Percentiles rank a stretch among this genome's conserved stretches.
Evolutionary conservation across 2,888 invertebrate genomes (phyloP).

Genomic region (Eucera pruinosa): DNA sequence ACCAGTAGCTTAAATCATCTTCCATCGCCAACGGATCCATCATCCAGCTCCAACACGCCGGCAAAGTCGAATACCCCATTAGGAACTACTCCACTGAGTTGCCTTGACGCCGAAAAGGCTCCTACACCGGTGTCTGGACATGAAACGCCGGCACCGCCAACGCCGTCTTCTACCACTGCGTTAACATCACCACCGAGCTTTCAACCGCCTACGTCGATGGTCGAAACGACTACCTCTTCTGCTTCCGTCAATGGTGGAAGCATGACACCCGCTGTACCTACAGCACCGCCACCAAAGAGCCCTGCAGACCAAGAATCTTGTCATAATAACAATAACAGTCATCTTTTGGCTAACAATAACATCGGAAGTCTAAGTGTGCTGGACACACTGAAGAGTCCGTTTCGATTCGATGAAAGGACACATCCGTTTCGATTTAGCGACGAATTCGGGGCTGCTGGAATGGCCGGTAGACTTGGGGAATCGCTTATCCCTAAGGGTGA

Average conservation of each 20-base stretch:
- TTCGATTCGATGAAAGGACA: conserved; percentile 92
- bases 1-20: conserved; percentile 85
- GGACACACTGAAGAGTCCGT: conserved; percentile 88
- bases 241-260: conserved; percentile 68
- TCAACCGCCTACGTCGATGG: conserved; percentile 78
- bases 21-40: conserved; percentile 85
- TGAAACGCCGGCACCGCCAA: conserved; percentile 86
- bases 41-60: conserved; percentile 81
- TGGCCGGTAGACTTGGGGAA: conserved; percentile 94
- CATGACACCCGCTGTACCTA: conserved; percentile 74
- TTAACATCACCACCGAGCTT: conserved; percentile 81
- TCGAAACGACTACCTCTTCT: conserved; percentile 76
- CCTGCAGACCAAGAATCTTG: conserved; percentile 84
- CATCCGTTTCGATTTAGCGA: conserved; percentile 93
- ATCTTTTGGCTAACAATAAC: conserved; percentile 84
- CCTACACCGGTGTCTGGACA: conserved; percentile 84
- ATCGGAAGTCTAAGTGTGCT: conserved; percentile 84
- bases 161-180: conserved; percentile 80
- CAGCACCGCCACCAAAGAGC: conserved; percentile 85
- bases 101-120: conserved; percentile 82
- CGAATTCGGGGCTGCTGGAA: conserved; percentile 92
- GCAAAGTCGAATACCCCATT: conserved; percentile 81
- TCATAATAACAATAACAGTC: conserved; percentile 85
- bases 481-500: conserved; percentile 96
- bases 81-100: conserved; percentile 70